Evolutionary conservation across 2,888 invertebrate genomes (phyloP).

Genomic region (Stictocephala bisonia): DNA sequence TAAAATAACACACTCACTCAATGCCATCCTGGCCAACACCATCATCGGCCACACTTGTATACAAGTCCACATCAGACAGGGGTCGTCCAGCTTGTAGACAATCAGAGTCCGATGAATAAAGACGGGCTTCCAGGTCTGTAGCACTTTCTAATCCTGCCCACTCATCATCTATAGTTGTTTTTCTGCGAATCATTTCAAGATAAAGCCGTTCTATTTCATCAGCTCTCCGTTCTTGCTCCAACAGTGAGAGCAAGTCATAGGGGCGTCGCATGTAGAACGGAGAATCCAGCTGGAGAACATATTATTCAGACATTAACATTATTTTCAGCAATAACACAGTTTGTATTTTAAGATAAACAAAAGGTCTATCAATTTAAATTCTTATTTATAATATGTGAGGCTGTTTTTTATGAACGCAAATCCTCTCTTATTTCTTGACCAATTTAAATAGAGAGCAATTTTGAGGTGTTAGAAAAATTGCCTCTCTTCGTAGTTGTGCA

Average conservation of each 20-base stretch:
- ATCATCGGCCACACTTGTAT: slow-evolving; percentile 71
- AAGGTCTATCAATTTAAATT: too few relatives aligned
- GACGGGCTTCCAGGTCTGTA: slow-evolving; percentile 71
- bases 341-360: too few relatives aligned
- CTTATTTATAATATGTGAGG: too few relatives aligned
- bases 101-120: slow-evolving; percentile 72
- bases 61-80: slow-evolving; percentile 76
- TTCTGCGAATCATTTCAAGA: slow-evolving; percentile 72
- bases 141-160: slow-evolving; percentile 71
- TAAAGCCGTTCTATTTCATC: slow-evolving; percentile 72
- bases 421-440: too few relatives aligned
- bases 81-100: slow-evolving; percentile 75
- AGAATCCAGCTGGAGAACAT: slow-evolving; percentile 80
- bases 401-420: too few relatives aligned
- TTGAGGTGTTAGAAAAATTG: too few relatives aligned
- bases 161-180: slow-evolving; percentile 72
- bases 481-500: too few relatives aligned
- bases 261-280: slow-evolving; percentile 78
- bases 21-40: slow-evolving; percentile 61
- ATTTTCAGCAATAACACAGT: too few relatives aligned
- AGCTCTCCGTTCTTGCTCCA: slow-evolving; percentile 80
- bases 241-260: slow-evolving; percentile 78
- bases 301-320: too few relatives aligned
- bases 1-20: slow-evolving; percentile 31
- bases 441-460: too few relatives aligned